phyloP scores from a whole-genome alignment of 2,797 vertebrate species.

The Lacerta agilis region DNA sequence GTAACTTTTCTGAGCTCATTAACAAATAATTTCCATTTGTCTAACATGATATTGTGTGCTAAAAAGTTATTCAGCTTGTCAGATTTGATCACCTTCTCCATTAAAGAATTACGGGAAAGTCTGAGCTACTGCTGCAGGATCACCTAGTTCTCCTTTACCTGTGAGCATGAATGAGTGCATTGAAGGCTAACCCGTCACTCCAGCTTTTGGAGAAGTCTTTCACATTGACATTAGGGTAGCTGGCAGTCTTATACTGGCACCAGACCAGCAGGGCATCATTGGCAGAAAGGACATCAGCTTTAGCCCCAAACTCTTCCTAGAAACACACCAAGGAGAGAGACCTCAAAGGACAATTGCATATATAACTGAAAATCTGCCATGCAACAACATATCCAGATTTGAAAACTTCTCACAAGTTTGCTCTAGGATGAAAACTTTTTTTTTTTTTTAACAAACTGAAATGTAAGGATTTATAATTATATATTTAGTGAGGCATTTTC shows the following conservation, averaged over 20 bases:
- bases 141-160: conserved; percentile 73
- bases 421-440: neutral
- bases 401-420: neutral
- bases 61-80: too few species aligned
- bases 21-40: neutral
- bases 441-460: too few species aligned
- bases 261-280: conserved; percentile 91
- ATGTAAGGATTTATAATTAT: too few species aligned
- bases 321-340: conserved; percentile 13
- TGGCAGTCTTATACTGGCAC: conserved; percentile 90
- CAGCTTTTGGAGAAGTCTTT: conserved; percentile 91
- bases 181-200: conserved; percentile 89
- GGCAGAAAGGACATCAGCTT: conserved; percentile 82
- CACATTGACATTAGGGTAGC: conserved; percentile 85
- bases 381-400: neutral
- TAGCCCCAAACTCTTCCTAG: conserved; percentile 82
- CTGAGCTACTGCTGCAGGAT: neutral
- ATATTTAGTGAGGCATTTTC: too few species aligned
- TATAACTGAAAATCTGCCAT: neutral
- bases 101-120: neutral
- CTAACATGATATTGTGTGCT: neutral
- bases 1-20: neutral
- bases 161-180: conserved; percentile 90
- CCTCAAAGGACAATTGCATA: neutral
- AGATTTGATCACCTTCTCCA: neutral